Conservation (phyloP, 2,888 invertebrate genomes). For the Lepas anatifera region DNA sequence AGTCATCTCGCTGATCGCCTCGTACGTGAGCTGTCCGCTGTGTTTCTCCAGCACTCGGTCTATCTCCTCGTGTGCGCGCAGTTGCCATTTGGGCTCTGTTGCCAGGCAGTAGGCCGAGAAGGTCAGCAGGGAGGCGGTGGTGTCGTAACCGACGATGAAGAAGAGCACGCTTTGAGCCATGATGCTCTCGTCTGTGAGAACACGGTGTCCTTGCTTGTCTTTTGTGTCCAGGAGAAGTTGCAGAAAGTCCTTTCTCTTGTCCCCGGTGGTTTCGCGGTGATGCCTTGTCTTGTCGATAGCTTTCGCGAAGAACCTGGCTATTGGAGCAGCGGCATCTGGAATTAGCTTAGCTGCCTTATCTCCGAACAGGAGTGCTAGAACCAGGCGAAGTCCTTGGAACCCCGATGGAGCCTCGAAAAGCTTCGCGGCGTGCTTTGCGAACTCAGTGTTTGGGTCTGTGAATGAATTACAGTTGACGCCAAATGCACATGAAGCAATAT, state of each 20-base stretch:
- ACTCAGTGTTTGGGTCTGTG: neutral
- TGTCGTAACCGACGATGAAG: slow-evolving; percentile 50
- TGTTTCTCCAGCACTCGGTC: slow-evolving; percentile 35
- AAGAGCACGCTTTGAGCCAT: too few species aligned
- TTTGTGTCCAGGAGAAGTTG: neutral
- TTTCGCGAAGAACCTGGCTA: neutral
- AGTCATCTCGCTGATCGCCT: slow-evolving; percentile 39
- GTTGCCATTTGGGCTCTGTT: slow-evolving; percentile 41
- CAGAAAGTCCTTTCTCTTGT: neutral
- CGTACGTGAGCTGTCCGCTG: slow-evolving; percentile 41
- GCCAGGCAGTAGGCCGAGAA: slow-evolving; percentile 45
- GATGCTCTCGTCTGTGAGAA: too few species aligned
- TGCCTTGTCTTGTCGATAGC: neutral
- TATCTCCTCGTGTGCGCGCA: slow-evolving; percentile 40
- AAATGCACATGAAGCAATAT: slow-evolving; percentile 7
- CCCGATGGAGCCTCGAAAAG: neutral
- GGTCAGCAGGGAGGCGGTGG: slow-evolving; percentile 47
- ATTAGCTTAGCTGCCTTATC: neutral
- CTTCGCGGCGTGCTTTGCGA: neutral
- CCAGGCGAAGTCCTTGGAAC: neutral
- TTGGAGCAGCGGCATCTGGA: neutral
- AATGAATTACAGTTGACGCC: neutral
- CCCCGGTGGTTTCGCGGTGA: neutral
- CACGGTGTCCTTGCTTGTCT: slow-evolving; percentile 31
- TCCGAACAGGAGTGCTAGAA: neutral